Evolutionary conservation across 2,797 vertebrate genomes (phyloP).

Genomic region (Tiaroga cobitis): DNA sequence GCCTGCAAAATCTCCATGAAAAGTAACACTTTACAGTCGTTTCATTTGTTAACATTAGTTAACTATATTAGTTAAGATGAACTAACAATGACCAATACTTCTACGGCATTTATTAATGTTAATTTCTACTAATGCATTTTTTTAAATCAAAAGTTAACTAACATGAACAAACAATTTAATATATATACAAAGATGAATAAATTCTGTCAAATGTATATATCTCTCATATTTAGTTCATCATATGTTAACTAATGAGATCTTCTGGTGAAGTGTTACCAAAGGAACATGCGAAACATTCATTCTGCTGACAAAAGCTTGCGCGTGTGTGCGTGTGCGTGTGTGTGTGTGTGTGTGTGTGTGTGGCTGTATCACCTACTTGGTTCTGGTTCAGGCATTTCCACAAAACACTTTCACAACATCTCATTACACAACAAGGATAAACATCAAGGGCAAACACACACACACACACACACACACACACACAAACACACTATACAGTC

Average conservation of each 20-base stretch:
- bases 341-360: neutral
- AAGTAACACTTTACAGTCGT: neutral
- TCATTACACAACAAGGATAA: conserved; percentile 45
- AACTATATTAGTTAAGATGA: no score
- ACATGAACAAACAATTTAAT: no score
- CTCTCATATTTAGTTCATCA: neutral
- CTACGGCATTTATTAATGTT: no score
- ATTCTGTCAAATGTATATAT: neutral
- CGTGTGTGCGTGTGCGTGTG: no score
- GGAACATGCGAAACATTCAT: neutral
- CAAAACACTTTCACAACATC: conserved; percentile 53
- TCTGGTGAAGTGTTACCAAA: neutral
- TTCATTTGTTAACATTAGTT: neutral
- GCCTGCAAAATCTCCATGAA: neutral
- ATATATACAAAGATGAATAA: neutral
- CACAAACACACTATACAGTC: neutral
- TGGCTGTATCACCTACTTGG: conserved; percentile 35
- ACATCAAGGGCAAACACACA: neutral
- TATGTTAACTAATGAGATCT: neutral
- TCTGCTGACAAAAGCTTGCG: neutral
- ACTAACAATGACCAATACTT: no score
- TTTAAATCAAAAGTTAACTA: no score
- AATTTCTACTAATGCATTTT: no score
- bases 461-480: conserved; percentile 4
- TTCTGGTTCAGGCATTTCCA: conserved; percentile 50